These are phyloP conservation scores for Ceramica pisi DNA, from an alignment of 2,888 invertebrate genomes.

Conservation along the genomic window DNA sequence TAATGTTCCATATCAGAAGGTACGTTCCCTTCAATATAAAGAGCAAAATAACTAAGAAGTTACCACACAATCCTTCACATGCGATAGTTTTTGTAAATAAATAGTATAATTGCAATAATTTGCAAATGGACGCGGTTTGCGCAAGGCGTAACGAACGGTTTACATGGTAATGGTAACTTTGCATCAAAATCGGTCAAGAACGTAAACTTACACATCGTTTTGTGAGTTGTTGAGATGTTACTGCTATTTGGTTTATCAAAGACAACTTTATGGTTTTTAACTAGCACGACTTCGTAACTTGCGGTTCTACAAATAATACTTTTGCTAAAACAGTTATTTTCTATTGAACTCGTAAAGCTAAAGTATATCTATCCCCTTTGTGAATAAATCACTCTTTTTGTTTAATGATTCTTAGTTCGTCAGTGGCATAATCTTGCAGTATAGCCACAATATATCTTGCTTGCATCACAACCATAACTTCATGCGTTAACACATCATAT, in stretches of 20 bases:
- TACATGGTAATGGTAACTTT: constrained; percentile 48
- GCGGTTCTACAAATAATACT: neutral
- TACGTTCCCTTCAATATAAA: constrained; percentile 5
- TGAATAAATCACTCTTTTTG: neutral
- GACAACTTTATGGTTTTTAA: constrained; percentile 7
- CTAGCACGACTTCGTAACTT: neutral
- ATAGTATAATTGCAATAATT: constrained; percentile 61
- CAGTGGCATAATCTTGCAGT: neutral
- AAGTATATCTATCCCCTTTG: too few relatives aligned
- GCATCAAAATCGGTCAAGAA: constrained; percentile 61
- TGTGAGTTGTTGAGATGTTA: constrained; percentile 18
- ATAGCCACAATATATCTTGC: neutral
- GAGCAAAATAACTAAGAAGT: constrained; percentile 15
- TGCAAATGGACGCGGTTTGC: constrained; percentile 57
- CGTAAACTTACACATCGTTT: constrained; percentile 44
- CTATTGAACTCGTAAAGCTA: too few relatives aligned
- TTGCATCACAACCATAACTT: constrained; percentile 6
- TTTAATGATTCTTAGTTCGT: neutral
- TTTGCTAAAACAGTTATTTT: neutral
- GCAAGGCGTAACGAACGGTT: constrained; percentile 57
- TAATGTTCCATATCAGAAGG: constrained; percentile 6
- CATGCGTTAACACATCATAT: neutral
- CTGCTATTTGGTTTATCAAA: constrained; percentile 1
- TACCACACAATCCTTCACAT: constrained; percentile 53
- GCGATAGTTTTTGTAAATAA: constrained; percentile 60